phyloP scores from a whole-genome alignment of 1,140 invertebrate species.

The Lasioglossum albipes region DNA sequence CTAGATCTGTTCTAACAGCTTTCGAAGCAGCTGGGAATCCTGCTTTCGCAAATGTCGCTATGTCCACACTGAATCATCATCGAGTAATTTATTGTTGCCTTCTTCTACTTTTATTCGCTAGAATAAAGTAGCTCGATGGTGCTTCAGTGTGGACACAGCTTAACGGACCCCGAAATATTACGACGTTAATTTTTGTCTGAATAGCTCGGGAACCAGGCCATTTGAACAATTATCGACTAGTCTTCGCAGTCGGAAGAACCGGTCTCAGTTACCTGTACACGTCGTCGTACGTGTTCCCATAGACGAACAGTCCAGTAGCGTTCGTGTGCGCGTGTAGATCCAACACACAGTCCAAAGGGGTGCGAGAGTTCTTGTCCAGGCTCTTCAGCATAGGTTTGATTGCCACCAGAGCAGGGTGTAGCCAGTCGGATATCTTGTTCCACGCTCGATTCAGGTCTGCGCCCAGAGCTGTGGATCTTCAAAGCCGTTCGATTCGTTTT shows the following conservation, averaged over 20 bases:
- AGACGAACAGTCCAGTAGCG: constrained; percentile 95
- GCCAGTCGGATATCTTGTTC: constrained; percentile 92
- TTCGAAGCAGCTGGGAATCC: too few species aligned
- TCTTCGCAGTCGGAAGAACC: constrained; percentile 2
- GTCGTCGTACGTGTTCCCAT: constrained; percentile 97
- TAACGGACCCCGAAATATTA: too few species aligned
- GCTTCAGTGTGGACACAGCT: too few species aligned
- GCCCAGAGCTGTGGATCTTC: constrained; percentile 92
- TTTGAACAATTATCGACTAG: not conserved
- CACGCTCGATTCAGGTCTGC: constrained; percentile 95
- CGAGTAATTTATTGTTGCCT: too few species aligned
- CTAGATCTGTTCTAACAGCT: too few species aligned
- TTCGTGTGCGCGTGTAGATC: constrained; percentile 97
- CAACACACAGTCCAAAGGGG: constrained; percentile 91
- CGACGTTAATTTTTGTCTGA: too few species aligned
- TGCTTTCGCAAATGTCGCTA: too few species aligned
- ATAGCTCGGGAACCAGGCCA: too few species aligned
- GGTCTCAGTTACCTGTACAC: constrained; percentile 86
- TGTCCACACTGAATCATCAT: too few species aligned
- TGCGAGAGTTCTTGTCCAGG: constrained; percentile 83
- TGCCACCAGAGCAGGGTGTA: constrained; percentile 93
- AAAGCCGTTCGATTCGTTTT: not conserved
- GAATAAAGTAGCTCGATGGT: too few species aligned
- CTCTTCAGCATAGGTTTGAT: constrained; percentile 88
- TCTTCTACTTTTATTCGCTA: too few species aligned